Evolutionary conservation across 1,140 invertebrate genomes (phyloP).

Genomic region (Trypoxylus dichotomus): DNA sequence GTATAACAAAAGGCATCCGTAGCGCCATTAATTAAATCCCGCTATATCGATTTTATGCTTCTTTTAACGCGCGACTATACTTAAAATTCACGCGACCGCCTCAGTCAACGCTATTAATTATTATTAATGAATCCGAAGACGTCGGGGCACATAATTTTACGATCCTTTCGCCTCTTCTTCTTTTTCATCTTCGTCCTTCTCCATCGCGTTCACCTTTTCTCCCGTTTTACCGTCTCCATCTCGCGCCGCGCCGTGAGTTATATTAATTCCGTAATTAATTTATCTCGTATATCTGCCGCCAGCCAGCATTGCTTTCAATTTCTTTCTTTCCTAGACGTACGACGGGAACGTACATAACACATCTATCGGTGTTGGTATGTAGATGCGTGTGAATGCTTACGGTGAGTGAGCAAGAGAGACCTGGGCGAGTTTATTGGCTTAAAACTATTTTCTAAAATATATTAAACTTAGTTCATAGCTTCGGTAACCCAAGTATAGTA

Average conservation of each 20-base stretch:
- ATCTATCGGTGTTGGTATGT: not conserved
- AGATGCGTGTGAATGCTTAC: too few relatives aligned
- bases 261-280: constrained; percentile 4
- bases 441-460: too few relatives aligned
- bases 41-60: not conserved
- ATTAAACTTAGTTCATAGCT: too few relatives aligned
- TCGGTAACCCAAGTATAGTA: too few relatives aligned
- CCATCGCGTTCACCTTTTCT: not conserved
- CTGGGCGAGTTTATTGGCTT: too few relatives aligned
- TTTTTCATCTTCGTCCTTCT: not conserved
- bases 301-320: not conserved
- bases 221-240: not conserved
- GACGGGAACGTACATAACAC: not conserved
- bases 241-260: not conserved
- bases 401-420: too few relatives aligned
- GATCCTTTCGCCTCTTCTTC: not conserved
- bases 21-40: not conserved
- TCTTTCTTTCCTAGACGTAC: not conserved
- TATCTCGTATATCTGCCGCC: constrained; percentile 5
- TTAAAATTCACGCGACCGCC: constrained; percentile 5
- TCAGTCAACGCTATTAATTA: constrained; percentile 7
- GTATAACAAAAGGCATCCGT: constrained; percentile 2
- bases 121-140: constrained; percentile 7
- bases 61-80: constrained; percentile 1
- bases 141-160: constrained; percentile 5